These are phyloP conservation scores for Standfussiana lucernea DNA, from an alignment of 2,888 invertebrate genomes.

Conservation along the genomic window DNA sequence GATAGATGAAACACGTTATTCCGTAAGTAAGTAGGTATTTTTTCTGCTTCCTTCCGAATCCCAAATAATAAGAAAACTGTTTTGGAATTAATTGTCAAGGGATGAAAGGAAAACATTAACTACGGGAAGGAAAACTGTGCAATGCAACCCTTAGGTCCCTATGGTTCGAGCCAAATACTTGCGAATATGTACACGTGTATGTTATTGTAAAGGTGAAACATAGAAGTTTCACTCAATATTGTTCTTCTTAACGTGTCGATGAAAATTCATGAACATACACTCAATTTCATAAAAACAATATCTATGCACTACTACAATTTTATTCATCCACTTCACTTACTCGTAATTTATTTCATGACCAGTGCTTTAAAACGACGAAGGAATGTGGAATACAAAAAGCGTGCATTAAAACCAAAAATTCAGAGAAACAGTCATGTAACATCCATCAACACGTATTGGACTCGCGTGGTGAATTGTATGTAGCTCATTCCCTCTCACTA, in stretches of 20 bases:
- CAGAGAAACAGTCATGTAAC: too few species aligned
- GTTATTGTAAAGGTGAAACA: neutral
- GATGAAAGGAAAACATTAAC: neutral
- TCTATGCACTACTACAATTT: neutral
- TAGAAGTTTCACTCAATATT: slow-evolving; percentile 8
- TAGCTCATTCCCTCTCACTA: too few species aligned
- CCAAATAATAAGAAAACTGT: neutral
- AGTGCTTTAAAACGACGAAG: too few species aligned
- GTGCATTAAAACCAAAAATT: too few species aligned
- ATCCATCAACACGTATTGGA: too few species aligned
- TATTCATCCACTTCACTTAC: too few species aligned
- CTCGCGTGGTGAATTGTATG: too few species aligned
- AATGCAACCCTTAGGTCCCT: slow-evolving; percentile 11
- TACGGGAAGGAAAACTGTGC: neutral
- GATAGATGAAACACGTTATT: neutral
- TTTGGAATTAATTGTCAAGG: neutral
- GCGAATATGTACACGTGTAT: neutral
- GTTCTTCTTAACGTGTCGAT: too few species aligned
- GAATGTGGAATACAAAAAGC: too few species aligned
- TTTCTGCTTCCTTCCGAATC: neutral
- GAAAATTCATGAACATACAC: too few species aligned
- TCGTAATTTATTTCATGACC: too few species aligned
- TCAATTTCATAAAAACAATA: neutral
- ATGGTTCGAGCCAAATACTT: neutral
- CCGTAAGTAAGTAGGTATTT: neutral